Conservation (phyloP, 2,888 invertebrate species). For the Keiferia lycopersicella region DNA sequence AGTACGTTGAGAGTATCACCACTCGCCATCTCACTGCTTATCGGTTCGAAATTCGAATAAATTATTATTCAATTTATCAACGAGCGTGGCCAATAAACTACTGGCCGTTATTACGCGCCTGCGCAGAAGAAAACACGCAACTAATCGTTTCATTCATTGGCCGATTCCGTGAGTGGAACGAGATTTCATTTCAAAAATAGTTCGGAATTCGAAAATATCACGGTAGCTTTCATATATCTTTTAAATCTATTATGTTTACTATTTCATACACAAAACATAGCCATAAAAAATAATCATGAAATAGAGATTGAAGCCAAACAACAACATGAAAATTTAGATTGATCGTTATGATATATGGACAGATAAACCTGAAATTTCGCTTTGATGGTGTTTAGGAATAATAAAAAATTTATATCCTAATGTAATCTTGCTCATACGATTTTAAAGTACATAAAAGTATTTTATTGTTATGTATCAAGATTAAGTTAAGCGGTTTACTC, state of each 20-base stretch:
- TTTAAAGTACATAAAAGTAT: background rate
- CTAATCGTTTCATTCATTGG: constrained; percentile 32
- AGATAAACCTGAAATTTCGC: no score
- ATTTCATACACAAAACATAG: no score
- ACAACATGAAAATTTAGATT: no score
- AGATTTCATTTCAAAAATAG: background rate
- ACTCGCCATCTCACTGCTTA: constrained; percentile 61
- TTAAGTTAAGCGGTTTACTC: background rate
- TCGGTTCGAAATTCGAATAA: constrained; percentile 59
- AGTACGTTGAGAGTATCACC: constrained; percentile 63
- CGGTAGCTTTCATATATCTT: no score
- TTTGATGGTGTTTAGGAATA: no score
- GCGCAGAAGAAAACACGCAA: constrained; percentile 55
- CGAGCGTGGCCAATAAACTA: constrained; percentile 70
- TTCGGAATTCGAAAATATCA: no score
- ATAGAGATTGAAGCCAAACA: no score
- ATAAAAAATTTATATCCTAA: no score
- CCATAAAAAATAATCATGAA: no score
- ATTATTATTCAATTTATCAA: constrained; percentile 80
- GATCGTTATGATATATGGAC: no score
- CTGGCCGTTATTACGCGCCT: constrained; percentile 70
- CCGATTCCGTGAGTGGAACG: constrained; percentile 8
- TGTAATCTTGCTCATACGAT: no score
- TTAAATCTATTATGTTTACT: no score
- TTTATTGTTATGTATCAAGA: background rate